These are phyloP conservation scores for Spinus pinus DNA, from an alignment of 2,797 vertebrate genomes.

Conservation along the genomic window DNA sequence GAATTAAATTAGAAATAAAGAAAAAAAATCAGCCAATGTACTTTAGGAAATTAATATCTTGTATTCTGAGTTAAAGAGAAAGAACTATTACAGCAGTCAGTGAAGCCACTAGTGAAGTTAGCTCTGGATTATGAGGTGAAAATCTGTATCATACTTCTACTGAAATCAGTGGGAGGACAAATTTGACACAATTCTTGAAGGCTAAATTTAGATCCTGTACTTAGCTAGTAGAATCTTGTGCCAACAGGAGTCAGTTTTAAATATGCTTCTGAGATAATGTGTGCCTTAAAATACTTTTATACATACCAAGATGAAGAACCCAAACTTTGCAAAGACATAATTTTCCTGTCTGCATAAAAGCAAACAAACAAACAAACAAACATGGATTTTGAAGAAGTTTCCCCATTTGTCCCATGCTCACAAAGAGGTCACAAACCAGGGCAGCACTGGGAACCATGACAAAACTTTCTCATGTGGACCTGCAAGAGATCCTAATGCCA, in stretches of 20 bases:
- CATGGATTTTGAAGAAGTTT: neutral
- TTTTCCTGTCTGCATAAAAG: neutral
- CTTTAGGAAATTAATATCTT: neutral
- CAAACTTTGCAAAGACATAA: neutral
- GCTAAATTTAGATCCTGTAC: neutral
- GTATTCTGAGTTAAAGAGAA: neutral
- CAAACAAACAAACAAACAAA: neutral
- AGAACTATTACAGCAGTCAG: neutral
- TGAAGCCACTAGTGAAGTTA: neutral
- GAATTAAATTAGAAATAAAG: neutral
- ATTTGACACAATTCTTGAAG: neutral
- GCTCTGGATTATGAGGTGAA: neutral
- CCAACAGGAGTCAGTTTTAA: neutral
- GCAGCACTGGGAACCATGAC: neutral
- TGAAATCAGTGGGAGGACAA: neutral
- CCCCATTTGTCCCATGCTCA: neutral
- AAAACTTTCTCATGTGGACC: neutral
- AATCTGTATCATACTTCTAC: neutral
- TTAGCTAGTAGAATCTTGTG: neutral
- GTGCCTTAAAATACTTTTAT: neutral
- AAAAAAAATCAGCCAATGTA: neutral
- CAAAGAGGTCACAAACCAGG: neutral
- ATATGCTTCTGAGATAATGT: neutral
- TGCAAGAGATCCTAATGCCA: conserved; percentile 31
- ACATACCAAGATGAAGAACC: neutral